Evolutionary conservation across 2,113 vertebrate species (phyloP).

Genomic region (Pedetes capensis): DNA sequence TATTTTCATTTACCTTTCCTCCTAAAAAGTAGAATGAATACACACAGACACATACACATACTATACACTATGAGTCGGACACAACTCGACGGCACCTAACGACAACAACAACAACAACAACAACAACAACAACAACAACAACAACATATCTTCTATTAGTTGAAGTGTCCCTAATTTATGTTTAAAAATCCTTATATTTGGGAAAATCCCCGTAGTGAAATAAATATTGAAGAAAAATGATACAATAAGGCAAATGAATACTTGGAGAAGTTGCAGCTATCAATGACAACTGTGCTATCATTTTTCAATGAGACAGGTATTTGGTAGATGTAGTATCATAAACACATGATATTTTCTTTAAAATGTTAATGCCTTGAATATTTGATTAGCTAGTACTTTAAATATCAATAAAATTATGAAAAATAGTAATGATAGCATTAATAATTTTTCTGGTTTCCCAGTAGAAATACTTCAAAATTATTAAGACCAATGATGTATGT

Average conservation of each 20-base stretch:
- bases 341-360: conserved; percentile 28
- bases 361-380: conserved; percentile 30
- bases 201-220: not conserved
- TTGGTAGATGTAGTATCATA: conserved; percentile 29
- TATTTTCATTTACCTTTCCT: conserved; percentile 9
- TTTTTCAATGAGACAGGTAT: not conserved
- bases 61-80: too few species aligned
- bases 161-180: not conserved
- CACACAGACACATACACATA: too few species aligned
- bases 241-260: not conserved
- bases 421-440: conserved; percentile 36
- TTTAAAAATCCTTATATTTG: not conserved
- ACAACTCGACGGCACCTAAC: too few species aligned
- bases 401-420: conserved; percentile 31
- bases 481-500: not conserved
- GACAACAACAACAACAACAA: too few species aligned
- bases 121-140: too few species aligned
- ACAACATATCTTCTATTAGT: not conserved
- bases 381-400: conserved; percentile 18
- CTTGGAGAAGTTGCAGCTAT: not conserved
- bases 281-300: not conserved
- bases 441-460: not conserved
- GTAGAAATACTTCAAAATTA: conserved; percentile 30
- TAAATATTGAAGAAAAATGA: not conserved
- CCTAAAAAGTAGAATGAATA: too few species aligned